Base-by-base conservation (phyloP, 2,888 invertebrate genomes). In the Tillus elongatus region DNA sequence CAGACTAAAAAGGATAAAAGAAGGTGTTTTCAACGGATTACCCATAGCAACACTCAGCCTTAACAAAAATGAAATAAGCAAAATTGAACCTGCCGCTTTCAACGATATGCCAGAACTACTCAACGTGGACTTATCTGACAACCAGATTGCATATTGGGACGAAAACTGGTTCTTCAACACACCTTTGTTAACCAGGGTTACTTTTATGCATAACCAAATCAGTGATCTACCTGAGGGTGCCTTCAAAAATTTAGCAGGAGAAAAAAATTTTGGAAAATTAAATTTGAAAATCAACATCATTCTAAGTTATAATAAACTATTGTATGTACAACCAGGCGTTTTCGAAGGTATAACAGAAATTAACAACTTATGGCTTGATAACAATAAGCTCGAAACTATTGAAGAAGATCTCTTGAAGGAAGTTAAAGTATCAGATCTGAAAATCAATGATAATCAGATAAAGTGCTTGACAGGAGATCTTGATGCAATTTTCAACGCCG, bases 361-460 rank as follows among this genome's bases (percentile, higher is more conserved):
- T 10, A 52, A 54, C 24, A 49, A 54, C 35, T 42, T 57, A 29
- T 56, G 54, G 55, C 36, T 57, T 30, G 54, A 56, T 36, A 40
- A 54, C 29, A 57, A 57, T 30, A 32, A 42, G 24, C 31, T 57
- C 19, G 42, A 46, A 10, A 36, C 36, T 6, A 49, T 52, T 33
- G 34, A 41, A 3, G 46, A 41, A 12, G 41, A 48, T 33, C 35
- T 51, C 3, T 41, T 55, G n/a, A 32, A 46, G 4, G 38, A 41
- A 3, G 40, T 52, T 2, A 28, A 45, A 4, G 40, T 56, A 4
- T 41, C 43, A 12, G 51, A 52, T 38, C 42, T 57, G 33, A 37
- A 52, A 33, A 15, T 57, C 4, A 45, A 49, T 34, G 33, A 44
- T 14, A 57, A 57, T 41, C 42, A 51, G 15, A 44, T 57, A 3